phyloP scores from a whole-genome alignment of 2,797 vertebrate species.

The Aeoliscus strigatus region DNA sequence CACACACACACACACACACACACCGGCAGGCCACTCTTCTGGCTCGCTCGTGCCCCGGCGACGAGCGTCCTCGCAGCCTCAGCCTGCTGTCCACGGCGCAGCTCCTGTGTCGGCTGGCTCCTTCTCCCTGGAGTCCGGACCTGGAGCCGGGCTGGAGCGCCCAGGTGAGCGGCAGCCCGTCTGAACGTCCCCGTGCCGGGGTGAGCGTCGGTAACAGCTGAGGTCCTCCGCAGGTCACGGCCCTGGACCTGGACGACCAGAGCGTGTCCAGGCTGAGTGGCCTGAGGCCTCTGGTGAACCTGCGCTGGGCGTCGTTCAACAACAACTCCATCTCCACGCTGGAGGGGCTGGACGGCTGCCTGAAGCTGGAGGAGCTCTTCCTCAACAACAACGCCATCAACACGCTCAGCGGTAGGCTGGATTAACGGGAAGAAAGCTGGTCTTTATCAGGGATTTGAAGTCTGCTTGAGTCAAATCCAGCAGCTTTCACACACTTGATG shows the following conservation, averaged over 20 bases:
- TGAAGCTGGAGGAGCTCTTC: slow-evolving; percentile 81
- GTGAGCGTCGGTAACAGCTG: too few species aligned
- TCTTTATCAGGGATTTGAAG: too few species aligned
- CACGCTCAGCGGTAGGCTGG: slow-evolving; percentile 79
- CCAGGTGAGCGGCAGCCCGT: slow-evolving; percentile 60
- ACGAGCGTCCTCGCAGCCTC: slow-evolving; percentile 73
- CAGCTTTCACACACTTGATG: too few species aligned
- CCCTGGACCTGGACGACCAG: slow-evolving; percentile 81
- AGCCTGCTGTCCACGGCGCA: slow-evolving; percentile 80
- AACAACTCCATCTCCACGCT: slow-evolving; percentile 80
- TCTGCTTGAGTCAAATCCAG: too few species aligned
- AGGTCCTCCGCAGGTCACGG: slow-evolving; percentile 76
- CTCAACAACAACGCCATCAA: slow-evolving; percentile 82
- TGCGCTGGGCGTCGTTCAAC: slow-evolving; percentile 85
- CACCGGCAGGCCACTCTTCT: slow-evolving; percentile 70
- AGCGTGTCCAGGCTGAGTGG: slow-evolving; percentile 77
- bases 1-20: slow-evolving; percentile 19
- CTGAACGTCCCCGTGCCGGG: too few species aligned
- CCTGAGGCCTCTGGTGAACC: slow-evolving; percentile 78
- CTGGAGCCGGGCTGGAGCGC: slow-evolving; percentile 73
- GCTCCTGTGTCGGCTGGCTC: slow-evolving; percentile 73
- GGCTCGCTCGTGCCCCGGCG: slow-evolving; percentile 67
- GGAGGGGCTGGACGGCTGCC: slow-evolving; percentile 78
- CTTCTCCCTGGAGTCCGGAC: slow-evolving; percentile 65
- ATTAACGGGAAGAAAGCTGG: too few species aligned